phyloP scores from a whole-genome alignment of 2,888 invertebrate species.

The Dasypolia templi region DNA sequence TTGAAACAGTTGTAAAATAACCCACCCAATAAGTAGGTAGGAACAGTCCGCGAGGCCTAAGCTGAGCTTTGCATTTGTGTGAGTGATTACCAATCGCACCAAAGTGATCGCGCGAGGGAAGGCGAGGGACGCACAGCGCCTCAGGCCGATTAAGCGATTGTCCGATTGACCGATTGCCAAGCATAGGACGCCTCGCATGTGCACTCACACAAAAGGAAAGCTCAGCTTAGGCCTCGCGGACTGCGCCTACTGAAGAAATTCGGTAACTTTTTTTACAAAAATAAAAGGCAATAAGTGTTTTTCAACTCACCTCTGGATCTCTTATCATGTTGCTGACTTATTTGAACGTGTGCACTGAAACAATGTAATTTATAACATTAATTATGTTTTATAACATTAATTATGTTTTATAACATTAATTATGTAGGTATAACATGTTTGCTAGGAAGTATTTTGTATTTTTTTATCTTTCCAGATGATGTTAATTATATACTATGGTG shows the following conservation, averaged over 20 bases:
- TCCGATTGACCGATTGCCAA: too few species aligned
- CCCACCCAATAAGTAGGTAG: background rate
- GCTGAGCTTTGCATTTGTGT: too few species aligned
- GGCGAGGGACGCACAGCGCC: too few species aligned
- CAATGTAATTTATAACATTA: conserved; percentile 20
- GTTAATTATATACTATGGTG: background rate
- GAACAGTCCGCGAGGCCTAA: too few species aligned
- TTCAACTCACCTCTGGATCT: conserved; percentile 50
- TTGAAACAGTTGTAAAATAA: background rate
- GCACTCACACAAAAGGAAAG: too few species aligned
- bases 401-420: background rate
- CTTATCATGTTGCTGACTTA: conserved; percentile 38
- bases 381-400: background rate
- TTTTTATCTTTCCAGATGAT: background rate
- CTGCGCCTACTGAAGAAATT: background rate
- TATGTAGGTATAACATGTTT: background rate
- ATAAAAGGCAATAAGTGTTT: background rate
- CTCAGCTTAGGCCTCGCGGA: too few species aligned
- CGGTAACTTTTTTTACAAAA: background rate
- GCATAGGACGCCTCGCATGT: too few species aligned
- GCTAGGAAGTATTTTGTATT: background rate
- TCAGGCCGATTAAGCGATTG: too few species aligned
- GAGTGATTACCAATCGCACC: too few species aligned
- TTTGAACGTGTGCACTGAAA: conserved; percentile 27
- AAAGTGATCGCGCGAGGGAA: too few species aligned